phyloP scores from a whole-genome alignment of 2,888 invertebrate species.

The Sclerodermus sp. region DNA sequence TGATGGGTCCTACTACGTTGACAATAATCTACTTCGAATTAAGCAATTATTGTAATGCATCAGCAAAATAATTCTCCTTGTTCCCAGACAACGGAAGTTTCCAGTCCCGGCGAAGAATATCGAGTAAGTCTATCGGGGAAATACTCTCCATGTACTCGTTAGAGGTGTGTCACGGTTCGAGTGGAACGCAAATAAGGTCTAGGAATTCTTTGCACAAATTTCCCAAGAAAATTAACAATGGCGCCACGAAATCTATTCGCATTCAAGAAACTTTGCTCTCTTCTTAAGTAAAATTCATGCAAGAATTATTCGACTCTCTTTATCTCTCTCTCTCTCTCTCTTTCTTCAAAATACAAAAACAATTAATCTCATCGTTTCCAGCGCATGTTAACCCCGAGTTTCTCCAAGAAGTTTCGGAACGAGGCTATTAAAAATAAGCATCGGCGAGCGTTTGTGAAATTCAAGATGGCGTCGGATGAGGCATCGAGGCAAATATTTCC shows the following conservation, averaged over 20 bases:
- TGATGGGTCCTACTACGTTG: too few species aligned
- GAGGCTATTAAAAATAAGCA: not conserved
- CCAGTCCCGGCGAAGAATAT: slow-evolving; percentile 1
- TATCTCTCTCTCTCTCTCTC: too few species aligned
- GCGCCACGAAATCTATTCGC: too few species aligned
- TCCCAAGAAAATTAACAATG: too few species aligned
- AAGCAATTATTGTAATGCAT: not conserved
- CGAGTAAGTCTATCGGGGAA: slow-evolving; percentile 23
- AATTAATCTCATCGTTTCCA: too few species aligned
- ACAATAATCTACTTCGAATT: not conserved
- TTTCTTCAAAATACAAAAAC: too few species aligned
- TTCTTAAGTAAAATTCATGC: too few species aligned
- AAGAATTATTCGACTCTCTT: too few species aligned
- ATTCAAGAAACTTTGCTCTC: too few species aligned
- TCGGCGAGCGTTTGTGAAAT: not conserved
- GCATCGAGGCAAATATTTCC: slow-evolving; percentile 28
- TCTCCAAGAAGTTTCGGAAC: too few species aligned
- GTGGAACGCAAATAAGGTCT: slow-evolving; percentile 37
- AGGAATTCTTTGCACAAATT: too few species aligned
- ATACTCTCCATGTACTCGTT: slow-evolving; percentile 40
- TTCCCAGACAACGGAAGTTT: slow-evolving; percentile 5
- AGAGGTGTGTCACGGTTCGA: slow-evolving; percentile 30
- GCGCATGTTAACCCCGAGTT: too few species aligned
- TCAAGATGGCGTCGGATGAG: not conserved
- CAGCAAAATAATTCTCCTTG: not conserved